A percentile compares a stretch with the other conserved stretches of the same genome.
Conservation (phyloP, 2,113 vertebrate species). For the Mormoops blainvillei region DNA sequence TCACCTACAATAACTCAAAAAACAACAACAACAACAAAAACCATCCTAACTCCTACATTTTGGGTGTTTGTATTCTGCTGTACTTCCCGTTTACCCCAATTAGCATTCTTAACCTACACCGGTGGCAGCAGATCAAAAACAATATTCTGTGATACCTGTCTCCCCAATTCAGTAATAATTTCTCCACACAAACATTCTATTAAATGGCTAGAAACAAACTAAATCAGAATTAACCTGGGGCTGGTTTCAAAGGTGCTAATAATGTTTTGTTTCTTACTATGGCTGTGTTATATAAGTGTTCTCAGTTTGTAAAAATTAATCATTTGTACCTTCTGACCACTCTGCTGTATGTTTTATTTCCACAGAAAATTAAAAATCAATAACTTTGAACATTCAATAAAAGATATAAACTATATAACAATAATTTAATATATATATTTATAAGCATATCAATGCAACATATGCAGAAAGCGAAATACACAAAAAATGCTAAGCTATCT, state of each 20-base stretch:
- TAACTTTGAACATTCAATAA: neutral
- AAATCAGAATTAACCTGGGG: neutral
- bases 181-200: neutral
- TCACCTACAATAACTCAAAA: neutral
- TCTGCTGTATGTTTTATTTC: neutral
- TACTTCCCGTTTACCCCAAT: neutral
- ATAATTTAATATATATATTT: neutral
- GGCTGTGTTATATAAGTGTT: neutral
- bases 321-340: neutral
- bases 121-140: neutral
- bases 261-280: neutral
- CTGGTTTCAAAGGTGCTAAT: neutral
- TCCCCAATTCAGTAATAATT: neutral
- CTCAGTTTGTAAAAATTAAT: constrained; percentile 3
- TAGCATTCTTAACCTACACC: neutral
- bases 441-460: neutral
- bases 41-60: neutral
- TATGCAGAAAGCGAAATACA: neutral
- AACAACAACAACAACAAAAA: neutral
- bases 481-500: neutral
- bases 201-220: neutral
- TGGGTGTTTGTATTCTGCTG: neutral
- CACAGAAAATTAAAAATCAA: neutral
- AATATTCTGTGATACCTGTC: neutral
- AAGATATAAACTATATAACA: neutral